Percentiles rank a stretch among this genome's conserved stretches.
These are phyloP conservation scores for Scarus forsteni DNA, from an alignment of 2,797 vertebrate species.

Conservation along the genomic window DNA sequence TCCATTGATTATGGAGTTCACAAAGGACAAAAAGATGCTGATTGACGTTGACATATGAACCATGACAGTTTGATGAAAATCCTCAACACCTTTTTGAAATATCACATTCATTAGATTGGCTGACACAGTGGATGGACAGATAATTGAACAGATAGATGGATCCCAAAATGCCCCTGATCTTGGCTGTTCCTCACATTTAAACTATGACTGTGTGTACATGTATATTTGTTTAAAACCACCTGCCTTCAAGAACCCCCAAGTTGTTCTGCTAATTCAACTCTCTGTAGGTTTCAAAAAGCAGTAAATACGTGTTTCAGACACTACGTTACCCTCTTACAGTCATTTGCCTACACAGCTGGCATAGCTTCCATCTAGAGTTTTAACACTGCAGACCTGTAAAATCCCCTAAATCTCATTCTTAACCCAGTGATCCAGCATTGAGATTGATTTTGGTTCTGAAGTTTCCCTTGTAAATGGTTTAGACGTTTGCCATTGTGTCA, in stretches of 20 bases:
- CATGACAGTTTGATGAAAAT: too few species aligned
- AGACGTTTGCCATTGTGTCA: slow-evolving; percentile 19
- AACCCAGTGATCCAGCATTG: slow-evolving; percentile 24
- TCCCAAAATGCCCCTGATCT: too few species aligned
- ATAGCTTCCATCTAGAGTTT: slow-evolving; percentile 70
- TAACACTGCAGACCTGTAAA: slow-evolving; percentile 59
- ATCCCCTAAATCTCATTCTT: slow-evolving; percentile 59
- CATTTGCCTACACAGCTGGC: slow-evolving; percentile 82
- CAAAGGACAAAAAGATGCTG: too few species aligned
- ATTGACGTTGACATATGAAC: too few species aligned
- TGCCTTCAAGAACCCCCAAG: slow-evolving; percentile 18
- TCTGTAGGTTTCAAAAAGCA: slow-evolving; percentile 48
- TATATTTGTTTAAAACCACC: slow-evolving; percentile 27
- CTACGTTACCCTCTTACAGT: slow-evolving; percentile 42
- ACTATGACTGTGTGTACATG: slow-evolving; percentile 11
- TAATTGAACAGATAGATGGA: too few species aligned
- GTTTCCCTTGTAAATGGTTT: slow-evolving; percentile 28
- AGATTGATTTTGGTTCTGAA: slow-evolving; percentile 4
- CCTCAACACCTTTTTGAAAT: too few species aligned
- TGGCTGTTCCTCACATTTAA: too few species aligned
- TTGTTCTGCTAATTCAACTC: slow-evolving; percentile 48
- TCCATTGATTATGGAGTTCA: too few species aligned
- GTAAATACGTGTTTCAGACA: slow-evolving; percentile 64
- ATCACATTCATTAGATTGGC: too few species aligned
- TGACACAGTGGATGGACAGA: too few species aligned